Evolutionary conservation across 2,888 invertebrate species (phyloP).

Genomic region (Suillia variegata): DNA sequence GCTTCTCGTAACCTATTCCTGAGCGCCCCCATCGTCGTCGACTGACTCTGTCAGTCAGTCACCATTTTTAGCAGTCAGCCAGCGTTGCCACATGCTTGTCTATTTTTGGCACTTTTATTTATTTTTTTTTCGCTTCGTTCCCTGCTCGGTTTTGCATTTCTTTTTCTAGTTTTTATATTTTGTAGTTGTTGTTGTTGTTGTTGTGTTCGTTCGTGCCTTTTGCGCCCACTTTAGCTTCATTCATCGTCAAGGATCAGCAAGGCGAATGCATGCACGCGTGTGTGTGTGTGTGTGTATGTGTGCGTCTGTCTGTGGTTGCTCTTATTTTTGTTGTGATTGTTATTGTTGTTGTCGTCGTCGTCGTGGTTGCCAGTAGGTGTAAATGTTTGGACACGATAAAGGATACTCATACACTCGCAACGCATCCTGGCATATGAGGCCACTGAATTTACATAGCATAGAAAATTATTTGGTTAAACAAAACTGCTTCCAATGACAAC

Average conservation of each 20-base stretch:
- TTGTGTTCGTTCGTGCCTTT: too few species aligned
- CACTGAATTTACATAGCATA: too few species aligned
- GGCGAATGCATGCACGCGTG: neutral
- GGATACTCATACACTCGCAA: too few species aligned
- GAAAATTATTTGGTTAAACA: too few species aligned
- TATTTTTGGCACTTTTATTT: conserved; percentile 3
- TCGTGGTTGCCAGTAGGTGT: neutral
- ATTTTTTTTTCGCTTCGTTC: neutral
- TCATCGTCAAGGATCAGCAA: conserved; percentile 1
- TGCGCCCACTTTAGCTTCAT: neutral
- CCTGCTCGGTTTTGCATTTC: too few species aligned
- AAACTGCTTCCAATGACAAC: too few species aligned
- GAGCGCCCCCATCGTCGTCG: neutral
- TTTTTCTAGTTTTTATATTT: neutral
- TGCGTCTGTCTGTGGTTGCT: neutral
- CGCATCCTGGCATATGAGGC: too few species aligned
- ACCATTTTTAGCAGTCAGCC: too few species aligned
- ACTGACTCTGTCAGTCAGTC: neutral
- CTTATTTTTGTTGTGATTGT: neutral
- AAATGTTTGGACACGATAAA: neutral
- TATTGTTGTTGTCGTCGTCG: neutral
- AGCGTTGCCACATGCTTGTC: neutral
- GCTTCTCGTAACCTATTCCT: neutral
- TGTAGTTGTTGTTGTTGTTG: too few species aligned
- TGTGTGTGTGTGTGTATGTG: neutral